Evolutionary conservation across 2,888 invertebrate genomes (phyloP).

Genomic region (Lordiphosa fenestrarum): DNA sequence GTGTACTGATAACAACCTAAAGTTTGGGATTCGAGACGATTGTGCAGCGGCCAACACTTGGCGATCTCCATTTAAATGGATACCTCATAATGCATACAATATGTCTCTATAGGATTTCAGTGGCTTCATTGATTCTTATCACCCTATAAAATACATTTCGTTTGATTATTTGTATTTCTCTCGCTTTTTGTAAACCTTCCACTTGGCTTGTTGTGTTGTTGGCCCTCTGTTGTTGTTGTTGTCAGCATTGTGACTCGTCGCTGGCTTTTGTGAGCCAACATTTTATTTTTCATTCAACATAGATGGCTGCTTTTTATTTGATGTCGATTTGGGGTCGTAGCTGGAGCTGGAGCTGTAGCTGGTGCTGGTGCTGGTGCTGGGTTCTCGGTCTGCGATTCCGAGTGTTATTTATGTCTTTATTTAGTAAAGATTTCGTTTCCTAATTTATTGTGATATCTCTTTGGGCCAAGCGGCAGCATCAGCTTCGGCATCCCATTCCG

Average conservation of each 20-base stretch:
- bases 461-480: constrained; percentile 65
- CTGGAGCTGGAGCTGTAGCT: constrained; percentile 3
- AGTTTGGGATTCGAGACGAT: constrained; percentile 12
- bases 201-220: constrained; percentile 21
- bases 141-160: constrained; percentile 80
- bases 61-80: constrained; percentile 17
- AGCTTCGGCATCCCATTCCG: constrained; percentile 1
- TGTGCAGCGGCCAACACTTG: constrained; percentile 41
- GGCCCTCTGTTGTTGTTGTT: constrained; percentile 41
- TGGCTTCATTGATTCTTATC: constrained; percentile 81
- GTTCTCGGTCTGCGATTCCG: constrained; percentile 65
- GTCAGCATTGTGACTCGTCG: constrained; percentile 67
- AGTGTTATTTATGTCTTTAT: constrained; percentile 80
- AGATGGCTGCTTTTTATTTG: constrained; percentile 64
- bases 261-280: constrained; percentile 50
- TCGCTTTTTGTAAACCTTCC: constrained; percentile 66
- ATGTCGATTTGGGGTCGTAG: constrained; percentile 34
- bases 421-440: constrained; percentile 80
- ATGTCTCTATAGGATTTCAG: constrained; percentile 80
- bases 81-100: constrained; percentile 77
- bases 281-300: constrained; percentile 65
- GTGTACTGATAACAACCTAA: constrained; percentile 4
- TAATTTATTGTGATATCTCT: constrained; percentile 79
- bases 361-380: constrained; percentile 2
- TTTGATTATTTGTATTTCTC: constrained; percentile 76